A percentile compares a stretch with the other conserved stretches of the same genome.
phyloP scores from a whole-genome alignment of 64 coral and sea anemone genomes.

The Acropora yongei region DNA sequence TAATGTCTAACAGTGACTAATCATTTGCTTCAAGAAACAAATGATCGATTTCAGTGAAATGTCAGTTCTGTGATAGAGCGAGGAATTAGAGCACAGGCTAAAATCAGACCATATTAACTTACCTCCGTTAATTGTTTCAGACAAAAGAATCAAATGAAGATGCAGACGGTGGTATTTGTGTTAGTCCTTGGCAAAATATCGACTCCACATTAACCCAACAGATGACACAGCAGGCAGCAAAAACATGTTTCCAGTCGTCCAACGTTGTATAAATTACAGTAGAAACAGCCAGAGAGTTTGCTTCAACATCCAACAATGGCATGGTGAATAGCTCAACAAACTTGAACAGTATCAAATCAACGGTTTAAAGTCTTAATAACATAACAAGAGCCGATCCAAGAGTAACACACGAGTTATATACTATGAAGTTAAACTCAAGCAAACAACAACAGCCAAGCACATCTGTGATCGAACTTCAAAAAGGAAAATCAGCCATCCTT shows the following conservation, averaged over 20 bases:
- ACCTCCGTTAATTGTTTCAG: neutral
- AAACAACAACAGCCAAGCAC: conserved; percentile 12
- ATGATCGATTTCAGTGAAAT: conserved; percentile 30
- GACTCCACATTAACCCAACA: conserved; percentile 32
- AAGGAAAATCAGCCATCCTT: conserved; percentile 5
- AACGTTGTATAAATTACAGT: conserved; percentile 12
- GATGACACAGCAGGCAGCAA: conserved; percentile 36
- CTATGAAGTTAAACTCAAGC: conserved; percentile 22
- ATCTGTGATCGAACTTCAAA: neutral
- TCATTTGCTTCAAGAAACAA: neutral
- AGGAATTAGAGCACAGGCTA: neutral
- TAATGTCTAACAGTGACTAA: conserved; percentile 10
- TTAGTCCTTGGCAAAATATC: conserved; percentile 21
- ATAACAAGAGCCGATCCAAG: conserved; percentile 36
- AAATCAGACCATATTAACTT: neutral
- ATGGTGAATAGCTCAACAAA: conserved; percentile 9
- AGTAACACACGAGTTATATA: conserved; percentile 35
- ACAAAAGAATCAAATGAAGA: conserved; percentile 5
- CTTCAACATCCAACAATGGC: conserved; percentile 16
- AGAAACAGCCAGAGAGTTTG: conserved; percentile 34
- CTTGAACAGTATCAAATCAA: conserved; percentile 32
- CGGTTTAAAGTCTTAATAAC: conserved; percentile 22
- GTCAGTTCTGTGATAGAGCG: conserved; percentile 15
- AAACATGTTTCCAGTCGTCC: conserved; percentile 32
- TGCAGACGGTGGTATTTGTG: conserved; percentile 2